phyloP scores from a whole-genome alignment of 2,888 invertebrate genomes.

The Drosophila diplacantha region DNA sequence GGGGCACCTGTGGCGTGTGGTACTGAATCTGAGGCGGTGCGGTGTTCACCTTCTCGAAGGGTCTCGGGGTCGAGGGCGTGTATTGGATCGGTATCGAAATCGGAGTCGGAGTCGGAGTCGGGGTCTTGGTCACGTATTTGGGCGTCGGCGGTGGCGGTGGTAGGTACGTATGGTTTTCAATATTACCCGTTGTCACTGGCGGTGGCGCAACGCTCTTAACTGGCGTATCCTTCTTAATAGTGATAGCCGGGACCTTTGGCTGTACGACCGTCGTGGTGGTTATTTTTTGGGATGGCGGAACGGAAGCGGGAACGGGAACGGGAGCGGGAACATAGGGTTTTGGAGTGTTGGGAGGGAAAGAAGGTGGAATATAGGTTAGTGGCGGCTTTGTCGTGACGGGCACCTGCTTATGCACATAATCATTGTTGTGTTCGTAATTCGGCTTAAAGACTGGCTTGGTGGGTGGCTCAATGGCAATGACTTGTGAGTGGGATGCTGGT shows the following conservation, averaged over 20 bases:
- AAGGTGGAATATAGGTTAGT: conserved; percentile 75
- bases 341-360: conserved; percentile 59
- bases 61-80: conserved; percentile 45
- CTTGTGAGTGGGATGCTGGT: conserved; percentile 57
- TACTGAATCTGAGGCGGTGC: conserved; percentile 41
- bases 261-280: conserved; percentile 45
- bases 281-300: conserved; percentile 54
- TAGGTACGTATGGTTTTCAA: conserved; percentile 63
- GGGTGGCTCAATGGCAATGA: conserved; percentile 57
- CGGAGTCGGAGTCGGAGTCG: conserved; percentile 45
- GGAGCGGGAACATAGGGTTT: conserved; percentile 65
- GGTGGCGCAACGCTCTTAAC: conserved; percentile 62
- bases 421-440: conserved; percentile 67
- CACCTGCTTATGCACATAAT: conserved; percentile 63
- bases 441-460: conserved; percentile 61
- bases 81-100: conserved; percentile 32
- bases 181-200: conserved; percentile 65
- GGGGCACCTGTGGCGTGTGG: conserved; percentile 37
- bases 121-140: conserved; percentile 40
- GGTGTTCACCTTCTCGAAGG: conserved; percentile 43
- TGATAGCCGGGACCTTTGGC: conserved; percentile 71
- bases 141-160: conserved; percentile 48
- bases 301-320: conserved; percentile 51
- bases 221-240: conserved; percentile 68
- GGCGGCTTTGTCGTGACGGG: conserved; percentile 55